Evolutionary conservation across 2,113 vertebrate species (phyloP).

Genomic region (Oceanites oceanicus): DNA sequence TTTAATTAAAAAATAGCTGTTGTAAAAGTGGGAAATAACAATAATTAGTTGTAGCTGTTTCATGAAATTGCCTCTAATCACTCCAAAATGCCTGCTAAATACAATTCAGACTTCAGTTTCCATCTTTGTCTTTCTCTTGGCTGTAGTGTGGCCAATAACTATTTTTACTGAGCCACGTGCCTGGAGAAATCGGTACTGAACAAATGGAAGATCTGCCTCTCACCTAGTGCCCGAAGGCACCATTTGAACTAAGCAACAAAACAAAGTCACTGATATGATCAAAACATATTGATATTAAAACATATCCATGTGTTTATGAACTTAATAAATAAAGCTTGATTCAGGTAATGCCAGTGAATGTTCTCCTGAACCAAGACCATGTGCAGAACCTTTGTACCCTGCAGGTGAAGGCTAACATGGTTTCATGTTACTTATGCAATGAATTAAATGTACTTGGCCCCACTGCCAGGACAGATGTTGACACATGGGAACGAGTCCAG

Average conservation of each 20-base stretch:
- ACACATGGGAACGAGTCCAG: background rate
- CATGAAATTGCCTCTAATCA: background rate
- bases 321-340: slow-evolving; percentile 21
- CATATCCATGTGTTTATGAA: background rate
- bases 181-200: background rate
- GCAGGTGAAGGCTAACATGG: background rate
- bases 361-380: background rate
- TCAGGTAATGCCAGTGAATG: background rate
- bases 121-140: background rate
- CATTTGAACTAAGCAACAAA: background rate
- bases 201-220: background rate
- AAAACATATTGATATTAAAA: background rate
- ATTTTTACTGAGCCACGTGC: background rate
- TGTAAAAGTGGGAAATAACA: background rate
- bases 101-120: background rate
- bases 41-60: background rate
- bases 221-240: background rate
- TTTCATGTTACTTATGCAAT: background rate
- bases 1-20: background rate
- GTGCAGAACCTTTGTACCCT: slow-evolving; percentile 48
- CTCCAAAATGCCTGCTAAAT: background rate
- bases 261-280: background rate
- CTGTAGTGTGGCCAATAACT: background rate
- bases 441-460: background rate
- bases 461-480: background rate